Base-by-base conservation (phyloP, 2,797 vertebrate species). In the Hyperoplus lanceolatus region DNA sequence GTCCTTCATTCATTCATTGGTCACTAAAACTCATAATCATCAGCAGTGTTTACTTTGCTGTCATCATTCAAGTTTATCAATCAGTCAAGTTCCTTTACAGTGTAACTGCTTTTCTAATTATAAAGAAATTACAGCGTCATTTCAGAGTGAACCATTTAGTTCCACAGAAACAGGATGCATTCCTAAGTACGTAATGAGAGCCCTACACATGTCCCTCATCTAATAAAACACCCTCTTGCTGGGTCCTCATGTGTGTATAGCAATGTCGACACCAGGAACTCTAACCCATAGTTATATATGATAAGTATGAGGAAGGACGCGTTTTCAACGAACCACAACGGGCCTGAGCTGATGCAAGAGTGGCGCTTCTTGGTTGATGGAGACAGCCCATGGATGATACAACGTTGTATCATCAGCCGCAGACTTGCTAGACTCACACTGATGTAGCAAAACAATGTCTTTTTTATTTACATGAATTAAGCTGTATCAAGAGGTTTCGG, bases 261-360 rank as follows among this genome's bases (percentile, higher is more conserved):
- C 12, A 51, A 18, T 18, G 6, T 15, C 60, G 67, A 61, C 46
- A 51, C 36, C 1, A 2, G 57, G 16, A 49, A 49, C 1, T 0
- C 69, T 77, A 67, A 73, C 15, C 21, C 21, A 43, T 36, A 58
- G 68, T 64, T 59, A 69, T 6, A 56, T 50, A 16, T 45, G 59
- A 82, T 67, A 42, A 65, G 72, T 15, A 58, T 51, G 42, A 73
- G 36, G 71, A 70, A 69, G 21, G 59, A 70, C 49, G 55, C 41
- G 60, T 48, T 72, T 70, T 57, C 36, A 70, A 65, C 58, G 56
- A 76, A 60, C 58, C 66, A 54, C 59, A 70, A 36, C 51, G 62
- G 42, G n/a, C 46, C 57, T 49, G 21, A 76, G 76, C 71, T 81
- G 81, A 85, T 84, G 84, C 72, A 88, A 82, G 48, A 84, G 10